Percentiles rank a stretch among this genome's conserved stretches.
These are phyloP conservation scores for Drosophila kikkawai DNA, from an alignment of 1,140 invertebrate genomes.

Conservation along the genomic window DNA sequence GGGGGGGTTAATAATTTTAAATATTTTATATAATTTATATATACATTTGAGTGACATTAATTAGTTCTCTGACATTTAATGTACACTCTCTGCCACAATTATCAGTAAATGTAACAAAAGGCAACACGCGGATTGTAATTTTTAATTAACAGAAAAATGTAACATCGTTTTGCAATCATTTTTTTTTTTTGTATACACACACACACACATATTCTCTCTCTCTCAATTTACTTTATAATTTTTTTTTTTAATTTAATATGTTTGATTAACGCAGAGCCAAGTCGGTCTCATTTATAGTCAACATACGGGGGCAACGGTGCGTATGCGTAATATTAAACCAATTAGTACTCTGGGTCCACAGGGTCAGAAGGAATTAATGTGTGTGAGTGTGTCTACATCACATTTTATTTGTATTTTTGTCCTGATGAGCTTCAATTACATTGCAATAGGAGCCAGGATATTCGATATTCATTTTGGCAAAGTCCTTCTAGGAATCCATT, in stretches of 20 bases:
- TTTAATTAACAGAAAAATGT: constrained; percentile 4
- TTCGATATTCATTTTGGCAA: background rate
- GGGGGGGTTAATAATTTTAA: background rate
- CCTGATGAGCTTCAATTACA: constrained; percentile 5
- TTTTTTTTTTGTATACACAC: background rate
- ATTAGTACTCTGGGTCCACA: constrained; percentile 9
- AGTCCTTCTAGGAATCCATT: background rate
- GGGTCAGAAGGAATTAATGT: constrained; percentile 17
- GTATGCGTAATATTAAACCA: constrained; percentile 46
- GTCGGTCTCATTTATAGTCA: constrained; percentile 4
- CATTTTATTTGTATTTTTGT: background rate
- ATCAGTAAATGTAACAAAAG: background rate
- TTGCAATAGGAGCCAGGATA: background rate
- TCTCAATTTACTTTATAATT: background rate
- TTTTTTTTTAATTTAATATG: constrained; percentile 6
- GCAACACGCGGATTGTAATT: background rate
- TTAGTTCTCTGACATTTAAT: background rate
- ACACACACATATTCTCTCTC: background rate
- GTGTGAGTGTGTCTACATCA: background rate
- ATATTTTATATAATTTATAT: background rate
- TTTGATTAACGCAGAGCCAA: constrained; percentile 7
- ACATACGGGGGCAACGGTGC: background rate
- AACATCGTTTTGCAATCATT: background rate
- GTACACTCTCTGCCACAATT: background rate
- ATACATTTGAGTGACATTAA: constrained; percentile 10